Percentiles rank a stretch among this genome's conserved stretches.
Evolutionary conservation across 2,113 vertebrate species (phyloP).

Genomic region (Indicator indicator): DNA sequence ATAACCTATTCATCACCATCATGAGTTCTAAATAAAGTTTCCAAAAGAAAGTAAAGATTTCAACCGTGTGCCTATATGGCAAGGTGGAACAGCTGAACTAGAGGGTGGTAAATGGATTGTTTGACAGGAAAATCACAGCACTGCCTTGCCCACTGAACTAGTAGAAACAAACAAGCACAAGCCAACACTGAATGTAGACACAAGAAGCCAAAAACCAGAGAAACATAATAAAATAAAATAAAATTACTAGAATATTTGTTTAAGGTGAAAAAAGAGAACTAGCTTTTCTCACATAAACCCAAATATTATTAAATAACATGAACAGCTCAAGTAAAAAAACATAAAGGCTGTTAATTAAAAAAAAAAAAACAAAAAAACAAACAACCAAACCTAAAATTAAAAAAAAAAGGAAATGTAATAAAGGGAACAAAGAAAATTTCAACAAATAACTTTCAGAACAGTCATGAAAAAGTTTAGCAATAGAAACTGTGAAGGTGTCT

Average conservation of each 20-base stretch:
- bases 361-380: background rate
- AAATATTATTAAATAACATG: background rate
- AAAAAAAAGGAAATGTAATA: background rate
- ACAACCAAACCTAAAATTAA: background rate
- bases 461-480: background rate
- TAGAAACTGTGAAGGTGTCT: background rate
- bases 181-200: background rate
- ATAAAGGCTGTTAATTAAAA: background rate
- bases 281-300: background rate
- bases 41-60: conserved; percentile 16
- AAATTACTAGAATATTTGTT: background rate
- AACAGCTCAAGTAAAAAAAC: background rate
- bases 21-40: conserved; percentile 13
- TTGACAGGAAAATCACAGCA: background rate
- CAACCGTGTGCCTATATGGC: background rate
- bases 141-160: background rate
- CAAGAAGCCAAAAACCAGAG: background rate
- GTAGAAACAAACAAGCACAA: background rate
- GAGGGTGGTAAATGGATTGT: background rate
- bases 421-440: background rate
- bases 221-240: too few species aligned
- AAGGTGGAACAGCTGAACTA: background rate
- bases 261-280: background rate
- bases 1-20: background rate
- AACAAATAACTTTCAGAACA: background rate